Percentiles rank a stretch among this genome's conserved stretches.
phyloP scores from a whole-genome alignment of 2,888 invertebrate genomes.

The Dicyrtomina minuta region DNA sequence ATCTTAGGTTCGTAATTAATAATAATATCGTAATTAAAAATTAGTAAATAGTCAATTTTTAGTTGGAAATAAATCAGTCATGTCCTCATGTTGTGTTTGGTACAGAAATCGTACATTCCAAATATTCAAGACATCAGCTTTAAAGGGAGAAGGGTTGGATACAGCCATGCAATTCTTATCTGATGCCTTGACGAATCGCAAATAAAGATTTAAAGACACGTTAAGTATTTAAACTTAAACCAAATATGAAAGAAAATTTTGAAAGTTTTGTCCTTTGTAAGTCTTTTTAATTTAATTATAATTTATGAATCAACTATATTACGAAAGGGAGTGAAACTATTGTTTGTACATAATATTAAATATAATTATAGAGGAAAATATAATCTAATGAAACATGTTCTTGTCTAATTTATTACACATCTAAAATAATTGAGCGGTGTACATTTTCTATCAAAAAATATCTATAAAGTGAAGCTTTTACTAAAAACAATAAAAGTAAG shows the following conservation, averaged over 20 bases:
- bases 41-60: too few relatives aligned
- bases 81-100: background rate
- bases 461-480: too few relatives aligned
- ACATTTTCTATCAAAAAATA: too few relatives aligned
- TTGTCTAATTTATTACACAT: too few relatives aligned
- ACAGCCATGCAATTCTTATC: slow-evolving; percentile 99
- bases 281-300: slow-evolving; percentile 9
- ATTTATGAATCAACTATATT: too few relatives aligned
- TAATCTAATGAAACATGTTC: background rate
- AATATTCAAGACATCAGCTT: slow-evolving; percentile 98
- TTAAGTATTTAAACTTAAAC: background rate
- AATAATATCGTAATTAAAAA: background rate
- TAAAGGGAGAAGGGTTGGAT: slow-evolving; percentile 95
- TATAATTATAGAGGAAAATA: background rate
- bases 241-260: background rate
- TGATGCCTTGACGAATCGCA: slow-evolving; percentile 83
- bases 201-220: slow-evolving; percentile 62
- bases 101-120: slow-evolving; percentile 96
- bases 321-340: slow-evolving; percentile 10
- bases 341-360: slow-evolving; percentile 17
- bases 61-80: background rate
- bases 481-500: too few relatives aligned
- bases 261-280: slow-evolving; percentile 17
- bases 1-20: slow-evolving; percentile 17
- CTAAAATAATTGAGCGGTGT: too few relatives aligned